These are phyloP conservation scores for Petroica traversi DNA, from an alignment of 2,113 vertebrate genomes.

Conservation along the genomic window DNA sequence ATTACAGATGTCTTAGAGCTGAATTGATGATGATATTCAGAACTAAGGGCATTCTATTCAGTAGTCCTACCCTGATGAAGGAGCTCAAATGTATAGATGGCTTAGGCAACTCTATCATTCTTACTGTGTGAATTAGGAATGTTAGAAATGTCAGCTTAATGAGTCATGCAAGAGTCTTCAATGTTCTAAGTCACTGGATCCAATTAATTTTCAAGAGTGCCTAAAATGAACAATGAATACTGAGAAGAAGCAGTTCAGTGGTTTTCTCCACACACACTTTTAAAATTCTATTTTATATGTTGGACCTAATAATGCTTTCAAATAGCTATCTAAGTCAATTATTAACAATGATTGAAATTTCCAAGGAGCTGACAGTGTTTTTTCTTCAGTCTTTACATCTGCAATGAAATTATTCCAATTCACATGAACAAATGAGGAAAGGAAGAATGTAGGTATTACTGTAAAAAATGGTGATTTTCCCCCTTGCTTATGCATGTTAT, in stretches of 20 bases:
- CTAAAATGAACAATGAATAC: conserved; percentile 60
- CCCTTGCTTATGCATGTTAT: background rate
- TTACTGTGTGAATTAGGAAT: conserved; percentile 57
- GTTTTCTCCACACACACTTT: background rate
- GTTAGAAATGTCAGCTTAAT: conserved; percentile 79
- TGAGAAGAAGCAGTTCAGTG: background rate
- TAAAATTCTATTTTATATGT: conserved; percentile 16
- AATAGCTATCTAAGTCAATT: conserved; percentile 20
- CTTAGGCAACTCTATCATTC: conserved; percentile 67
- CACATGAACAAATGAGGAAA: background rate
- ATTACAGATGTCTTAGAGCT: conserved; percentile 70
- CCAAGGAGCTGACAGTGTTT: background rate
- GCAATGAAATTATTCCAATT: background rate
- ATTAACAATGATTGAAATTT: background rate
- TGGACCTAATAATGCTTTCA: conserved; percentile 29
- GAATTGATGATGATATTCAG: conserved; percentile 66
- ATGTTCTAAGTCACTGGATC: conserved; percentile 67
- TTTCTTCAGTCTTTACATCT: background rate
- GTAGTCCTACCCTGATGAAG: conserved; percentile 44
- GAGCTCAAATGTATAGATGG: conserved; percentile 57
- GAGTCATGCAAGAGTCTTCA: conserved; percentile 72
- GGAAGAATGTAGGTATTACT: background rate
- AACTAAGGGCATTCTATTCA: conserved; percentile 32
- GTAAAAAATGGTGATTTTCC: background rate
- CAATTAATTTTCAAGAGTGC: conserved; percentile 68